Evolutionary conservation across 2,797 vertebrate species (phyloP).

Genomic region (Lithobates pipiens): DNA sequence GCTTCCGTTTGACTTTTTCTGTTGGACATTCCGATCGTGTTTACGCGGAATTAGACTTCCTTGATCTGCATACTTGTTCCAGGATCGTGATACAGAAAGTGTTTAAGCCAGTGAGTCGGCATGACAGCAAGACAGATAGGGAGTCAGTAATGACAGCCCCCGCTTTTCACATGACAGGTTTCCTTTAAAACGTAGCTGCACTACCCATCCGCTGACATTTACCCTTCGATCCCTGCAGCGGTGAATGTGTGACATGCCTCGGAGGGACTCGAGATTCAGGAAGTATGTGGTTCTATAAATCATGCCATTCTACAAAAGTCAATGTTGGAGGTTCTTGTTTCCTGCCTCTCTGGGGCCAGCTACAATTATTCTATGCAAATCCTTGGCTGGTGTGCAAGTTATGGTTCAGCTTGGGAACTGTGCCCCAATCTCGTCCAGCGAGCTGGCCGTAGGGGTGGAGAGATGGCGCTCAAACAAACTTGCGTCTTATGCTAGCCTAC

Average conservation of each 20-base stretch:
- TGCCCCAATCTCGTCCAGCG: not conserved
- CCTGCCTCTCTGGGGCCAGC: constrained; percentile 14
- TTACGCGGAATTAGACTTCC: too few relatives aligned
- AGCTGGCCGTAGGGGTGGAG: not conserved
- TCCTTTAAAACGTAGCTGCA: not conserved
- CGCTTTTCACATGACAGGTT: too few relatives aligned
- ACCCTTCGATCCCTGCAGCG: constrained; percentile 1
- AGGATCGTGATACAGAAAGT: too few relatives aligned
- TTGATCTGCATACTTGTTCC: too few relatives aligned
- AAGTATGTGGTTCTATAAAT: constrained; percentile 16
- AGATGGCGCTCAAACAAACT: too few relatives aligned
- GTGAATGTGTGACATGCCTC: constrained; percentile 24
- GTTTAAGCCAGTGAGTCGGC: too few relatives aligned
- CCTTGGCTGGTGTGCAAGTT: constrained; percentile 8
- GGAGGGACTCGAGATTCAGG: constrained; percentile 31
- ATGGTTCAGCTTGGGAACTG: not conserved
- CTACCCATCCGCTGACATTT: not conserved
- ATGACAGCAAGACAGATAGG: too few relatives aligned
- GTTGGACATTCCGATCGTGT: too few relatives aligned
- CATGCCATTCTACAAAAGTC: not conserved
- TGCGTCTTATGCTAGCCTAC: too few relatives aligned
- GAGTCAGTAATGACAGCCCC: too few relatives aligned
- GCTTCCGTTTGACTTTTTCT: too few relatives aligned
- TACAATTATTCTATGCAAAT: constrained; percentile 47
- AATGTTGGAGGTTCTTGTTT: constrained; percentile 28